Conservation (phyloP, 2,113 vertebrate genomes). For the Xiphophorus hellerii region DNA sequence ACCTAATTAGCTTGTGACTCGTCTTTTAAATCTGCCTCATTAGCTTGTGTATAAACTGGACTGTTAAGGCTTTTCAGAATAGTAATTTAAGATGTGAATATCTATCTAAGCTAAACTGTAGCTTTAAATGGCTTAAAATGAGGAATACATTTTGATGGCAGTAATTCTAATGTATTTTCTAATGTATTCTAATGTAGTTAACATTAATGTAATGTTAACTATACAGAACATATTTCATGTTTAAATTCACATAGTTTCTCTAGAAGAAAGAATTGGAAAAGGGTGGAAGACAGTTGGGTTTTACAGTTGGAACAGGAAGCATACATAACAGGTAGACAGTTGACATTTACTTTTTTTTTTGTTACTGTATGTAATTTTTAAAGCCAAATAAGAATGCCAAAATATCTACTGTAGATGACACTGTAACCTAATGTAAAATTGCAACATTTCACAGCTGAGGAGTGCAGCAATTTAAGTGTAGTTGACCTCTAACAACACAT, state of each 20-base stretch:
- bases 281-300: constrained; percentile 25
- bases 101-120: constrained; percentile 23
- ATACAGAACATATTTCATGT: background rate
- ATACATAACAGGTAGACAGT: constrained; percentile 34
- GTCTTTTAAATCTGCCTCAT: constrained; percentile 16
- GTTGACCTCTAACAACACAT: constrained; percentile 86
- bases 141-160: background rate
- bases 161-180: background rate
- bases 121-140: constrained; percentile 11
- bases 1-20: constrained; percentile 3
- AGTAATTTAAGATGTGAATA: constrained; percentile 9
- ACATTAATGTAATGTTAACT: background rate
- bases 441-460: constrained; percentile 85
- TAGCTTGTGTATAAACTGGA: constrained; percentile 9
- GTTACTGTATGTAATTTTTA: constrained; percentile 61
- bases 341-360: background rate
- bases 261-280: constrained; percentile 14
- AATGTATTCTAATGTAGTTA: too few species aligned
- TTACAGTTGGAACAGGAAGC: constrained; percentile 8
- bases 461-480: constrained; percentile 85
- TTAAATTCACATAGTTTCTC: constrained; percentile 14
- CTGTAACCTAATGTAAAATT: constrained; percentile 90
- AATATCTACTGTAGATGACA: constrained; percentile 77
- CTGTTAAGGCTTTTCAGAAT: background rate
- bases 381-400: constrained; percentile 86